Percentiles rank a stretch among this genome's conserved stretches.
phyloP scores from a whole-genome alignment of 2,113 vertebrate species.

The Tachysurus fulvidraco region DNA sequence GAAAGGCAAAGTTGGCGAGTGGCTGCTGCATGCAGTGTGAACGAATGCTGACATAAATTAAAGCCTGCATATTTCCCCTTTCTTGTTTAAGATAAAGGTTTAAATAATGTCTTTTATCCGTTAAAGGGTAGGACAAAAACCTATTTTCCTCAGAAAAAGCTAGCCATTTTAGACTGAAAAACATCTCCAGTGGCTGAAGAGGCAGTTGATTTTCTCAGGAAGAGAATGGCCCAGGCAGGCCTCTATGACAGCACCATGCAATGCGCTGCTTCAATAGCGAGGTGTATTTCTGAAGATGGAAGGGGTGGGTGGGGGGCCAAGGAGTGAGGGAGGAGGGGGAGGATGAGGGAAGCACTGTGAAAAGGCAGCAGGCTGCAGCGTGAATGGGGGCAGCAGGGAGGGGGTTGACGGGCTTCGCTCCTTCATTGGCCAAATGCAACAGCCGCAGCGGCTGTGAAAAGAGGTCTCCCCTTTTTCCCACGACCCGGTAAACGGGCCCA shows the following conservation, averaged over 20 bases:
- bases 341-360: slow-evolving; percentile 57
- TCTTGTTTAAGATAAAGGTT: slow-evolving; percentile 39
- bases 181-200: slow-evolving; percentile 42
- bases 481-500: slow-evolving; percentile 77
- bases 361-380: slow-evolving; percentile 67
- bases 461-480: slow-evolving; percentile 92
- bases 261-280: slow-evolving; percentile 74
- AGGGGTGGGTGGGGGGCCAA: slow-evolving; percentile 58
- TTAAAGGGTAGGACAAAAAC: slow-evolving; percentile 32
- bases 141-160: slow-evolving; percentile 37
- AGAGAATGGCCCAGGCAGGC: slow-evolving; percentile 58
- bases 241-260: slow-evolving; percentile 74
- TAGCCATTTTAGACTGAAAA: slow-evolving; percentile 43
- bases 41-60: slow-evolving; percentile 76
- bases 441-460: slow-evolving; percentile 88
- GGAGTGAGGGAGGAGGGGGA: slow-evolving; percentile 61
- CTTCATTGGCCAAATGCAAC: slow-evolving; percentile 85
- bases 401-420: slow-evolving; percentile 60
- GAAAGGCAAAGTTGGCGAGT: slow-evolving; percentile 47
- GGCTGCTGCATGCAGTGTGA: slow-evolving; percentile 52
- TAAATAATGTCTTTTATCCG: slow-evolving; percentile 43
- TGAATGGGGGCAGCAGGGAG: slow-evolving; percentile 63
- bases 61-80: slow-evolving; percentile 56
- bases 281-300: slow-evolving; percentile 77
- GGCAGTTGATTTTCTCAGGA: slow-evolving; percentile 51